Base-by-base conservation (phyloP, 2,888 invertebrate species). In the Dusona sp. region DNA sequence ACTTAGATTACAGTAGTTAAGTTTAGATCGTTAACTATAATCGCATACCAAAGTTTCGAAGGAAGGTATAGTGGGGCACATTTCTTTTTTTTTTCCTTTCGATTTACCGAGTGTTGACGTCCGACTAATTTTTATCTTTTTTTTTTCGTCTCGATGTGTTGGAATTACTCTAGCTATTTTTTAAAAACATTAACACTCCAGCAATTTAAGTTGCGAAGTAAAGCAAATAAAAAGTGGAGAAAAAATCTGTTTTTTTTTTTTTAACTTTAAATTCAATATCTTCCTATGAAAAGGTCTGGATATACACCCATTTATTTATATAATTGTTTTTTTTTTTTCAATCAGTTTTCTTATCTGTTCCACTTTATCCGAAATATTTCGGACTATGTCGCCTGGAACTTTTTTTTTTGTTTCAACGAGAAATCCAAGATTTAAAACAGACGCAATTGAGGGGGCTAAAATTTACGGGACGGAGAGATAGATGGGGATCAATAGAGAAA, bases 1-100 rank as follows among this genome's bases (percentile, higher is more conserved):
- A 88, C 88, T 90, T 90, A 90, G 88, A 90, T 91, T 90, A 92
- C 88, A 90, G 89, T 91, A 90, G 89, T 88, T 90, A 90, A 87
- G 88, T 90, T 88, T 89, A 89, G 87, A 87, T 88, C 88, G 87
- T 89, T 88, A 90, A 85, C 88, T 88, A 88, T 88, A 88, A 68
- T 88, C 86, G 85, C 86, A 85, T 87, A 90, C 87, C 89, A 90
- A 90, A 90, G 87, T 90, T 89, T 89, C 88, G 89, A 87, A 90
- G 89, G 87, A 90, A 90, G 89, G 88, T 87, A 85, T 65, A 45
- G 68, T 22, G 48, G 22, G 25, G 19, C 51, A 38, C 16, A 78
- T 25, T 33, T 51, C 25, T 38, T 51, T n/a, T 19, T n/a, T 22
- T 33, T 29, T 68, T 70, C 68, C n/a, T n/a, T n/a, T 2, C 42